Evolutionary conservation across 2,113 vertebrate species (phyloP).

Genomic region (cattle (Bos taurus)): ARS-UCD2.0 NC_037331.1:108980001-108980500

Average conservation of each 20-base stretch:
- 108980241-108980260: background rate
- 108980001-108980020: background rate
- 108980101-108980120: background rate
- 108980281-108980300: background rate
- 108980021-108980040: background rate
- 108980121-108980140: background rate
- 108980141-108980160: background rate
- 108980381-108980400: background rate
- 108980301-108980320: rapidly evolving
- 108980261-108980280: background rate
- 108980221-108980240: background rate
- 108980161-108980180: background rate
- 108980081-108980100: background rate
- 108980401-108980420: background rate
- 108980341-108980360: background rate
- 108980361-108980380: background rate
- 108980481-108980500: background rate
- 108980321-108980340: background rate
- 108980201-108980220: background rate
- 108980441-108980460: background rate
- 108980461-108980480: background rate
- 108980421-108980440: background rate
- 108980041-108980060: background rate
- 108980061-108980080: background rate
- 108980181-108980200: background rate